These are phyloP conservation scores for Tautogolabrus adspersus DNA, from an alignment of 2,113 vertebrate genomes.

Conservation along the genomic window DNA sequence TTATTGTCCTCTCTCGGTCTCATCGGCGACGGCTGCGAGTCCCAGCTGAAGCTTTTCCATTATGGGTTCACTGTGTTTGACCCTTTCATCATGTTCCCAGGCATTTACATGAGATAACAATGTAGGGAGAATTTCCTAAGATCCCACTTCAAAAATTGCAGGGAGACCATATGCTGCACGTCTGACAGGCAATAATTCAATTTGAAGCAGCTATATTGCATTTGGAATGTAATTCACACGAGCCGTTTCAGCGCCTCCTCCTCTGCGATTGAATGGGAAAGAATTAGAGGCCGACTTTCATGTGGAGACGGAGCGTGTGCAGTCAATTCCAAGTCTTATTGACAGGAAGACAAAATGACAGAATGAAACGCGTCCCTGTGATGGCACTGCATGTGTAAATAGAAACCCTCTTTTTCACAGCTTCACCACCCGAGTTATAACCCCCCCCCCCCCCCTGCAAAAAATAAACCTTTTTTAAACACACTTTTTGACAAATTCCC, in stretches of 20 bases:
- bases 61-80: constrained; percentile 53
- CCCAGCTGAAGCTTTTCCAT: constrained; percentile 60
- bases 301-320: constrained; percentile 52
- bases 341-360: constrained; percentile 64
- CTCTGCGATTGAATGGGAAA: constrained; percentile 58
- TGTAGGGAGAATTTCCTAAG: constrained; percentile 60
- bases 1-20: constrained; percentile 36
- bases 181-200: constrained; percentile 75
- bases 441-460: neutral
- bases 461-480: constrained; percentile 45
- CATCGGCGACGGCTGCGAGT: constrained; percentile 7
- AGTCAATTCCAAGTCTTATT: constrained; percentile 60
- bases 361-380: constrained; percentile 25
- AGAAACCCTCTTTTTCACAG: constrained; percentile 43
- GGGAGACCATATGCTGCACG: constrained; percentile 46
- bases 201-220: constrained; percentile 72
- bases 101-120: constrained; percentile 72
- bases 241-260: constrained; percentile 56
- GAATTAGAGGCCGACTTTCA: constrained; percentile 69
- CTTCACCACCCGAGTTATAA: constrained; percentile 4
- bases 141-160: constrained; percentile 64
- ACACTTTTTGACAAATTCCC: constrained; percentile 43
- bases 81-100: constrained; percentile 67
- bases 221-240: constrained; percentile 69
- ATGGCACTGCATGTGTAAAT: constrained; percentile 50